phyloP scores from a whole-genome alignment of 2,888 invertebrate species.

The Pyrrhia umbra region DNA sequence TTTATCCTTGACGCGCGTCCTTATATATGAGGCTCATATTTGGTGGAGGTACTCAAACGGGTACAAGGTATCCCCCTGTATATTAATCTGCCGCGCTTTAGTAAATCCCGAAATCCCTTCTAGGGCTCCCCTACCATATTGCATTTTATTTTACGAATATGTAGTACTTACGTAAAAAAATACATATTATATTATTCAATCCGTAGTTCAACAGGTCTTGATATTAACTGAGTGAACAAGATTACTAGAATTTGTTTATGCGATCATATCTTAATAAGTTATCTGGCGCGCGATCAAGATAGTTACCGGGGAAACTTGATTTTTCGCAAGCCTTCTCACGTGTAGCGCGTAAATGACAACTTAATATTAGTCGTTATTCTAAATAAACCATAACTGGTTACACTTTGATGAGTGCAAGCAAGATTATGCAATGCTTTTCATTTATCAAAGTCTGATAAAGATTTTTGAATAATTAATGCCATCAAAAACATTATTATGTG shows the following conservation, averaged over 20 bases:
- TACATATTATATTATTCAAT: background rate
- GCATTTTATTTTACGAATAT: too few relatives aligned
- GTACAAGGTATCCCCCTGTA: too few relatives aligned
- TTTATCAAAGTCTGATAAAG: constrained; percentile 19
- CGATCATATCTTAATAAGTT: constrained; percentile 34
- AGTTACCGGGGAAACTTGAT: constrained; percentile 28
- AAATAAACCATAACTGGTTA: constrained; percentile 26
- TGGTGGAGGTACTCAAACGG: too few relatives aligned
- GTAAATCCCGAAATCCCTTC: too few relatives aligned
- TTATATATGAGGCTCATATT: too few relatives aligned
- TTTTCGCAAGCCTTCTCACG: constrained; percentile 32
- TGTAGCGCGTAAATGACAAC: constrained; percentile 23
- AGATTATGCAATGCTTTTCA: constrained; percentile 25
- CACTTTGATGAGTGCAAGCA: constrained; percentile 10
- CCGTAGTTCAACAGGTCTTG: constrained; percentile 28
- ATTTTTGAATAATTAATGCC: constrained; percentile 3
- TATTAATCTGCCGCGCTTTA: too few relatives aligned
- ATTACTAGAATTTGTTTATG: constrained; percentile 42
- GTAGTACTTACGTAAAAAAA: background rate
- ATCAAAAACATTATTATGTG: too few relatives aligned
- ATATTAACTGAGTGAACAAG: constrained; percentile 14
- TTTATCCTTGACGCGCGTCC: too few relatives aligned
- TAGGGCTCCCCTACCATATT: too few relatives aligned
- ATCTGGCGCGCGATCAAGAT: constrained; percentile 35
- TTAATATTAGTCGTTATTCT: constrained; percentile 28